Conservation (phyloP, 2,797 vertebrate genomes). For the Streptopelia turtur region DNA sequence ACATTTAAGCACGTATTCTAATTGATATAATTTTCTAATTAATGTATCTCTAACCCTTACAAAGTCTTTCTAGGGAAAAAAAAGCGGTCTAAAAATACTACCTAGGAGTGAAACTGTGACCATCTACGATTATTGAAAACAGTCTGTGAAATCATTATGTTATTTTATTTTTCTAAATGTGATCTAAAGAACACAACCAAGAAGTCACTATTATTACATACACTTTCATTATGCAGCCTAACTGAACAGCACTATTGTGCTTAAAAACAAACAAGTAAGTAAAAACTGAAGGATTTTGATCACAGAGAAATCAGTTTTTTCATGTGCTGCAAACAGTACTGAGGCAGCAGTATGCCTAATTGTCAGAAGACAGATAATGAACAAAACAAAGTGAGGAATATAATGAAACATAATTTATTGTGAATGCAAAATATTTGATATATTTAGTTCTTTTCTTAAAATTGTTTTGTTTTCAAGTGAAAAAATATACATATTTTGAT, state of each 20-base stretch:
- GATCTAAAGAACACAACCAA: not conserved
- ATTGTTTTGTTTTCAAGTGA: slow-evolving; percentile 1
- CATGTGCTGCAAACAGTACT: slow-evolving; percentile 53
- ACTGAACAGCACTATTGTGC: not conserved
- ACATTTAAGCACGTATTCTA: not conserved
- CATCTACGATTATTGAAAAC: not conserved
- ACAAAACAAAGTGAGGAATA: slow-evolving; percentile 15
- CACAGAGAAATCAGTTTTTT: slow-evolving; percentile 40
- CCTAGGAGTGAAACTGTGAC: not conserved
- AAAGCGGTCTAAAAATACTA: not conserved
- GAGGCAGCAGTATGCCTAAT: slow-evolving; percentile 14
- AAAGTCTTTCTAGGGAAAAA: not conserved
- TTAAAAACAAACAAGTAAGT: slow-evolving; percentile 23
- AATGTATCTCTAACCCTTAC: not conserved
- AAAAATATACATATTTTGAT: slow-evolving; percentile 39
- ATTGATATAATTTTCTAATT: not conserved
- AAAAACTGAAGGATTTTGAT: slow-evolving; percentile 39
- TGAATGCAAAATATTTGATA: slow-evolving; percentile 23
- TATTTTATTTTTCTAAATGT: not conserved
- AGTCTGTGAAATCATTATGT: not conserved
- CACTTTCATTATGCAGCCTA: not conserved
- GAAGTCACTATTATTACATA: not conserved
- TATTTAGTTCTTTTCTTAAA: not conserved
- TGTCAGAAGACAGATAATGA: slow-evolving; percentile 43
- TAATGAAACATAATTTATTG: not conserved